Conservation (phyloP, 92 coral and sea anemone species). For the Umimayanthus chanpuru region DNA sequence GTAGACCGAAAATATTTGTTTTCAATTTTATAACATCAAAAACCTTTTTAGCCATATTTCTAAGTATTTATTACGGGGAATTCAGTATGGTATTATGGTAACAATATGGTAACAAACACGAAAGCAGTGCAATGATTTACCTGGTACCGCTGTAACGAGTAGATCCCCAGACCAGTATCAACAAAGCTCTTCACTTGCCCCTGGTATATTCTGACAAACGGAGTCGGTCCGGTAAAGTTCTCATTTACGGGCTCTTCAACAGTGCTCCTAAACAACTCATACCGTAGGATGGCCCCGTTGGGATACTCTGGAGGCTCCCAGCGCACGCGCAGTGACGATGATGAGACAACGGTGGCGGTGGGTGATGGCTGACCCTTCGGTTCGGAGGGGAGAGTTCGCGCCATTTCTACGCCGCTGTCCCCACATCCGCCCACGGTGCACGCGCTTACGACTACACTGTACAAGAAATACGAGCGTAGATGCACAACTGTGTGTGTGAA, state of each 20-base stretch:
- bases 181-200: conserved; percentile 53
- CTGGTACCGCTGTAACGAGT: conserved; percentile 90
- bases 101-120: background rate
- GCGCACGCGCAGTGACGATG: conserved; percentile 70
- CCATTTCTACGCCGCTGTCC: conserved; percentile 67
- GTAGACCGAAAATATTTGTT: too few species aligned
- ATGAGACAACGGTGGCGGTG: conserved; percentile 62
- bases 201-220: conserved; percentile 53
- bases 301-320: conserved; percentile 88
- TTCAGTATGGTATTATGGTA: too few species aligned
- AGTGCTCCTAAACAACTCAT: conserved; percentile 73
- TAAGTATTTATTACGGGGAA: too few species aligned
- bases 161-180: conserved; percentile 83
- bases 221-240: conserved; percentile 66
- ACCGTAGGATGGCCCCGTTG: conserved; percentile 69
- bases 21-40: too few species aligned
- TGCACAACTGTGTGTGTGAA: conserved; percentile 63
- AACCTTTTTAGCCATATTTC: too few species aligned
- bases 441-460: conserved; percentile 81
- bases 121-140: conserved; percentile 36
- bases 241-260: conserved; percentile 79
- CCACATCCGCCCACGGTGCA: conserved; percentile 94
- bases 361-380: conserved; percentile 96
- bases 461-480: conserved; percentile 77
- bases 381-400: conserved; percentile 78